These are phyloP conservation scores for Rhinella marina DNA, from an alignment of 2,797 vertebrate species.

Conservation along the genomic window DNA sequence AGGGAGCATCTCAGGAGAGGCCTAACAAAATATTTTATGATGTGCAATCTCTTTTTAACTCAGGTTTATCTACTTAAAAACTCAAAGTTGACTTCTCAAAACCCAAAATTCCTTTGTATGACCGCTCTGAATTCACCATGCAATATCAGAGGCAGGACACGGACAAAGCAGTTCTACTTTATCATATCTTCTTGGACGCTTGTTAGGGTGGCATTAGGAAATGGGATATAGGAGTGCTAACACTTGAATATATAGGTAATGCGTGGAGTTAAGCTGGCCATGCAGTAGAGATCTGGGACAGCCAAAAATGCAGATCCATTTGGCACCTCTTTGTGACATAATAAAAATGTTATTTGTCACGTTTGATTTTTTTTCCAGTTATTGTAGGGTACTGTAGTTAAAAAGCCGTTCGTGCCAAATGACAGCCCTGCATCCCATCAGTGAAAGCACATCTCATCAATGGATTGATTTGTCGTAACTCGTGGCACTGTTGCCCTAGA, in stretches of 20 bases:
- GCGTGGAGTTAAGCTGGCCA: neutral
- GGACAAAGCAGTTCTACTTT: neutral
- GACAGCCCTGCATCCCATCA: neutral
- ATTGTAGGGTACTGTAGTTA: neutral
- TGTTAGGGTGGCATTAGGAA: neutral
- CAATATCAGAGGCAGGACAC: neutral
- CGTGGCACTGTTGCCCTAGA: neutral
- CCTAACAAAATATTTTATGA: neutral
- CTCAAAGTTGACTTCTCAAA: neutral
- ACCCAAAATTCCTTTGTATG: neutral
- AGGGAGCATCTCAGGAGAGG: conserved; percentile 21
- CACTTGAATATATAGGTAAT: neutral
- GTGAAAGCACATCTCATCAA: neutral
- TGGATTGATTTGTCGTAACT: neutral
- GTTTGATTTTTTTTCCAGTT: neutral
- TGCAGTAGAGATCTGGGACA: neutral
- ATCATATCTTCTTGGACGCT: neutral
- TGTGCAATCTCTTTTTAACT: neutral
- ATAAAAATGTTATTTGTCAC: neutral
- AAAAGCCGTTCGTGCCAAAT: neutral
- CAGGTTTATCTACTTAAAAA: neutral
- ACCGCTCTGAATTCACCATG: neutral
- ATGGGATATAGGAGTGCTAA: neutral
- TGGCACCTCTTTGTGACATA: neutral
- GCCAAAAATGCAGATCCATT: neutral